phyloP scores from a whole-genome alignment of 2,113 vertebrate genomes.

The Tetraodon nigroviridis region DNA sequence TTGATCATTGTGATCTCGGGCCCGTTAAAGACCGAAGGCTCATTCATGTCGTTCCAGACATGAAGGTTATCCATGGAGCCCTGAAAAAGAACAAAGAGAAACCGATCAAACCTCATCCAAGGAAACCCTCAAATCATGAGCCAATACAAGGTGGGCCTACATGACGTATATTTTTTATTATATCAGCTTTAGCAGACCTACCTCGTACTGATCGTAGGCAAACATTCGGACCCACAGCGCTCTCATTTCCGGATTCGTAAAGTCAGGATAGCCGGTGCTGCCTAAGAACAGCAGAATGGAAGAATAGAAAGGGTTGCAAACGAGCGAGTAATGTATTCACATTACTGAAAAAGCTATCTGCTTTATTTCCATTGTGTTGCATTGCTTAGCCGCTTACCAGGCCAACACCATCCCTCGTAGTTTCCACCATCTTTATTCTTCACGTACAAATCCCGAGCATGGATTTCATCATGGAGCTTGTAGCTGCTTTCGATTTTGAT shows the following conservation, averaged over 20 bases:
- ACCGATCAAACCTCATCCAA: background rate
- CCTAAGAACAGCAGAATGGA: conserved; percentile 60
- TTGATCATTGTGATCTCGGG: conserved; percentile 94
- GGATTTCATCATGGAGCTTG: conserved; percentile 82
- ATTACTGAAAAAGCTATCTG: background rate
- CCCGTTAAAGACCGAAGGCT: conserved; percentile 89
- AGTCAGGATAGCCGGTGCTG: conserved; percentile 86
- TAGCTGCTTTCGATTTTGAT: conserved; percentile 88
- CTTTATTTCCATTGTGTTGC: too few relatives aligned
- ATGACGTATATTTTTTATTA: background rate
- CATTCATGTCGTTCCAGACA: conserved; percentile 93
- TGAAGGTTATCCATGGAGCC: conserved; percentile 83
- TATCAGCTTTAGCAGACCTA: conserved; percentile 30
- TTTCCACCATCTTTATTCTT: conserved; percentile 88
- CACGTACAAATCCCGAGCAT: conserved; percentile 76
- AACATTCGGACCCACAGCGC: conserved; percentile 89
- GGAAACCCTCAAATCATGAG: too few relatives aligned
- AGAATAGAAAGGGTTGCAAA: background rate
- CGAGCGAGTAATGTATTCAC: background rate
- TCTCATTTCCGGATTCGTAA: conserved; percentile 81
- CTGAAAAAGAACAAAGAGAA: conserved; percentile 56
- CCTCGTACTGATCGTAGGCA: conserved; percentile 85
- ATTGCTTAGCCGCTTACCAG: conserved; percentile 71
- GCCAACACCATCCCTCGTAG: conserved; percentile 96
- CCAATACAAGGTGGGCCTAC: background rate